Evolutionary conservation across 2,113 vertebrate genomes (phyloP).

Genomic region (Alethe castanea): DNA sequence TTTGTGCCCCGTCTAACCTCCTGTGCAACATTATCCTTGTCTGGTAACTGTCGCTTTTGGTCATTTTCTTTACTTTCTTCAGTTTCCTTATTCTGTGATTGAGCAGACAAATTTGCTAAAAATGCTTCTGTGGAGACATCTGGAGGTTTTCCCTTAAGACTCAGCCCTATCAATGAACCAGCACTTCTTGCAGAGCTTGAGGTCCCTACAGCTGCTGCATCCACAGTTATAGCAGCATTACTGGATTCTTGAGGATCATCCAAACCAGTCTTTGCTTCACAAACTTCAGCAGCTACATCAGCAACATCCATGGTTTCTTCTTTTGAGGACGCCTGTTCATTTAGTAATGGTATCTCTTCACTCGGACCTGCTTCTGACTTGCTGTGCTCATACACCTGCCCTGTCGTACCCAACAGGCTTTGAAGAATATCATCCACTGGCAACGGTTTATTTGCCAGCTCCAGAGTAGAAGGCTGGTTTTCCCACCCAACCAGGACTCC

Average conservation of each 20-base stretch:
- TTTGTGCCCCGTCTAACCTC: constrained; percentile 52
- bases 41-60: constrained; percentile 47
- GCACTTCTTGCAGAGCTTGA: constrained; percentile 50
- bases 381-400: constrained; percentile 64
- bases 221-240: constrained; percentile 11
- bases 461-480: constrained; percentile 82
- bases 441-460: constrained; percentile 79
- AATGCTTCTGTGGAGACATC: constrained; percentile 93
- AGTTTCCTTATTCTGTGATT: constrained; percentile 74
- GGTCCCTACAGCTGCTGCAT: constrained; percentile 45
- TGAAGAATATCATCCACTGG: constrained; percentile 78
- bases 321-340: constrained; percentile 68
- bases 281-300: constrained; percentile 76
- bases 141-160: constrained; percentile 91
- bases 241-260: constrained; percentile 48
- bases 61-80: constrained; percentile 64
- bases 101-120: constrained; percentile 80
- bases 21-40: constrained; percentile 58
- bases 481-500: constrained; percentile 93
- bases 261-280: constrained; percentile 51
- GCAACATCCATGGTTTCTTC: constrained; percentile 72
- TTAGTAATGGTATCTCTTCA: constrained; percentile 64
- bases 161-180: constrained; percentile 65
- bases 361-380: constrained; percentile 49
- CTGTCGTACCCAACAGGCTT: constrained; percentile 72